Evolutionary conservation across 2,888 invertebrate species (phyloP).

Genomic region (Stegophylla sp.): DNA sequence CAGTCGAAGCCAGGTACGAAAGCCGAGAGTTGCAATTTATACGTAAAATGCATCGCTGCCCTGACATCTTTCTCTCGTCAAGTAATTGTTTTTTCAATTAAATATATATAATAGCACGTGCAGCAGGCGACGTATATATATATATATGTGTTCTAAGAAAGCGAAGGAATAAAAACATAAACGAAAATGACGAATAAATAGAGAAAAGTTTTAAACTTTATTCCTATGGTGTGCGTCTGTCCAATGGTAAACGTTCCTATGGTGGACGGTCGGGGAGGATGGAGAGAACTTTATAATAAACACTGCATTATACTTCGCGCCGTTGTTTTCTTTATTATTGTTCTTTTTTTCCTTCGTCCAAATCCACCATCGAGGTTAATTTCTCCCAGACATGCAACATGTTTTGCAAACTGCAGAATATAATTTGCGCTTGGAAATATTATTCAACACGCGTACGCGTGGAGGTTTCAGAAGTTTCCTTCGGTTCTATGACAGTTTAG

Average conservation of each 20-base stretch:
- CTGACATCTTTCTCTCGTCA: neutral
- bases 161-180: neutral
- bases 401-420: constrained; percentile 17
- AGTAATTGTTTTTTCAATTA: constrained; percentile 34
- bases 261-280: neutral
- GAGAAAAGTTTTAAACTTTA: constrained; percentile 2
- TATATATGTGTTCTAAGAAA: neutral
- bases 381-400: constrained; percentile 30
- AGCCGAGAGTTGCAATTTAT: too few relatives aligned
- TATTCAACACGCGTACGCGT: too few relatives aligned
- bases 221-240: neutral
- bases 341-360: neutral
- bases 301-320: constrained; percentile 3
- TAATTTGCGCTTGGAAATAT: too few relatives aligned
- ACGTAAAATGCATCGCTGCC: neutral
- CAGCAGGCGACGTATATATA: neutral
- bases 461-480: too few relatives aligned
- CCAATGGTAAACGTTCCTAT: too few relatives aligned
- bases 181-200: constrained; percentile 7
- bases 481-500: too few relatives aligned
- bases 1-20: too few relatives aligned
- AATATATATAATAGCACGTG: constrained; percentile 22
- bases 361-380: constrained; percentile 23
- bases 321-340: constrained; percentile 5
- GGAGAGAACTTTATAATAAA: constrained; percentile 40